Evolutionary conservation across 1,140 invertebrate genomes (phyloP).

Genomic region (Caerostris extrusa): DNA sequence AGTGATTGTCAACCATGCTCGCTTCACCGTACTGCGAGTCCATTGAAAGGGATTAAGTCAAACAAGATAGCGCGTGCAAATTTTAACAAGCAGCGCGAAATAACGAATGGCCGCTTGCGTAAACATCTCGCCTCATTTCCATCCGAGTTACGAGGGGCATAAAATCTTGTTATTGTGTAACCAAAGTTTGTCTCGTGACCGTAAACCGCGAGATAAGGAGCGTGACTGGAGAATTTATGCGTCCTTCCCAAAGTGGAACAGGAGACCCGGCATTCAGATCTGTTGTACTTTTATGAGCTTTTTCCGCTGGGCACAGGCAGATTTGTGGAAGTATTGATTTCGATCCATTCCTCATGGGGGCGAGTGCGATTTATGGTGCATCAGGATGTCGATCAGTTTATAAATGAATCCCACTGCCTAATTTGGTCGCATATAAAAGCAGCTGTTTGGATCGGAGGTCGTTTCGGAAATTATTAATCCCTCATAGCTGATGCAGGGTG

Average conservation of each 20-base stretch:
- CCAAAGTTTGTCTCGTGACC: constrained; percentile 60
- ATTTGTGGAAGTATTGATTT: background rate
- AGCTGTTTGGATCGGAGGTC: too few species aligned
- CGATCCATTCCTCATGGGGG: background rate
- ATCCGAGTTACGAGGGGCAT: constrained; percentile 55
- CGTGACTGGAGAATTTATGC: constrained; percentile 36
- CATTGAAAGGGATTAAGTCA: background rate
- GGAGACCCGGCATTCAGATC: background rate
- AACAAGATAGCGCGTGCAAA: background rate
- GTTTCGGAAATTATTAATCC: too few species aligned
- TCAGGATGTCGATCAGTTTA: too few species aligned
- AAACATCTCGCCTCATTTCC: constrained; percentile 59
- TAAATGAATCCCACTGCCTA: too few species aligned
- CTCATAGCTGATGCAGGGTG: too few species aligned
- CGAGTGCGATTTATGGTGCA: too few species aligned
- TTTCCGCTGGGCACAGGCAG: background rate
- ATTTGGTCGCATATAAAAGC: too few species aligned
- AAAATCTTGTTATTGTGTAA: constrained; percentile 71
- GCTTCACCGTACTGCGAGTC: too few species aligned
- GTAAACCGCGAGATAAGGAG: constrained; percentile 58
- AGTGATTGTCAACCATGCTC: too few species aligned
- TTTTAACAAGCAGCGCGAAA: constrained; percentile 24
- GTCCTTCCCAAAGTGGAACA: background rate
- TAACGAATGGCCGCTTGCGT: background rate
- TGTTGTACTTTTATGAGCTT: background rate